Percentiles rank a stretch among this genome's conserved stretches.
Conservation (phyloP, 1,140 invertebrate species). For the Lanistes nyassanus region DNA sequence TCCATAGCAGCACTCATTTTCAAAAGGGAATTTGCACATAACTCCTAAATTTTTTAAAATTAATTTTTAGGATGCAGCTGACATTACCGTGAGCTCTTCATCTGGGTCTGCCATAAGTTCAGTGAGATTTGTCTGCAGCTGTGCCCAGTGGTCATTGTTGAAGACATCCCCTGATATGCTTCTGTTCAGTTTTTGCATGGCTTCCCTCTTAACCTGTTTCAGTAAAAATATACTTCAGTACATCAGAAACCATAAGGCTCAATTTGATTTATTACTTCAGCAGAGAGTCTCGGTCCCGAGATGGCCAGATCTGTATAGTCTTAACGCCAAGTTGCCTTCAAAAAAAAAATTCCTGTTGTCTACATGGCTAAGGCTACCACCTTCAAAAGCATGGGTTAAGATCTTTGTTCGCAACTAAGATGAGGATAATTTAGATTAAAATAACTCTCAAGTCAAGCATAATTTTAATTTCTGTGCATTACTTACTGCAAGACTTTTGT, state of each 20-base stretch:
- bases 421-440: neutral
- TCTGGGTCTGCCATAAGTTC: slow-evolving; percentile 57
- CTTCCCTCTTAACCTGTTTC: slow-evolving; percentile 49
- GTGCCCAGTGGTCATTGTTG: slow-evolving; percentile 53
- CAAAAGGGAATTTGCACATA: neutral
- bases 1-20: neutral
- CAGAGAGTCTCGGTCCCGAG: too few species aligned
- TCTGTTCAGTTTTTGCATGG: slow-evolving; percentile 57
- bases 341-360: neutral
- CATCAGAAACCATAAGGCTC: too few species aligned
- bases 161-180: slow-evolving; percentile 57
- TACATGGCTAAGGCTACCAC: neutral
- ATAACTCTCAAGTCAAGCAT: too few species aligned
- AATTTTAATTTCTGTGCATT: too few species aligned
- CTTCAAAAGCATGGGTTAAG: neutral
- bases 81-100: slow-evolving; percentile 54
- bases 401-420: neutral
- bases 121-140: slow-evolving; percentile 52
- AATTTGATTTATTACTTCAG: too few species aligned
- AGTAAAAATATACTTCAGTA: too few species aligned
- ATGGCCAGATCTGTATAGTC: too few species aligned
- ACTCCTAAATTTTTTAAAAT: neutral
- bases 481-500: slow-evolving; percentile 30
- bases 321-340: too few species aligned
- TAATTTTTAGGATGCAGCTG: neutral